These are phyloP conservation scores for Rhagonycha fulva DNA, from an alignment of 2,888 invertebrate species.

Conservation along the genomic window DNA sequence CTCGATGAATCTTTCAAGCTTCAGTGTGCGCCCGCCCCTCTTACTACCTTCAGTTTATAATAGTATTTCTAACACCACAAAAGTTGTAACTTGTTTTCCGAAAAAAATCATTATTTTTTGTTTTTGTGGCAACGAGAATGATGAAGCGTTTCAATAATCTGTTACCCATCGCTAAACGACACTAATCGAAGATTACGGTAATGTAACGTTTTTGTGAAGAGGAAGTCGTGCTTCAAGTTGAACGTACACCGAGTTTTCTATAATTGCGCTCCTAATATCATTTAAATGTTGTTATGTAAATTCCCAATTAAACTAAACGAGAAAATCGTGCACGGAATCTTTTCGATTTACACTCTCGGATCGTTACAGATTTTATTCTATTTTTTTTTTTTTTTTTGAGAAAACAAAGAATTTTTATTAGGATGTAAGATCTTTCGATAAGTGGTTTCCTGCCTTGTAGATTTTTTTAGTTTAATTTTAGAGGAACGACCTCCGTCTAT, in stretches of 20 bases:
- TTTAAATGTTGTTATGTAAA: background rate
- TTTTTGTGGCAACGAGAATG: background rate
- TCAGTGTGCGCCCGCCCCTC: no score
- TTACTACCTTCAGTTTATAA: background rate
- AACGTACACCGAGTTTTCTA: background rate
- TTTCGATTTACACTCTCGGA: background rate
- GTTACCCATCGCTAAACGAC: background rate
- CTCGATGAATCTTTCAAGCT: no score
- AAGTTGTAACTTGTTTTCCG: background rate
- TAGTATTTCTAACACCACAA: background rate
- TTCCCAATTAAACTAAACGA: background rate
- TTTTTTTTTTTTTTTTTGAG: conserved; percentile 1
- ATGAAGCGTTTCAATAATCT: background rate
- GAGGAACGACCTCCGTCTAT: conserved; percentile 31
- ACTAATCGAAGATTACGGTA: background rate
- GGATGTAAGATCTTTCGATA: conserved; percentile 27
- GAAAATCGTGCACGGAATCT: background rate
- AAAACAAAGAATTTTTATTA: conserved; percentile 21
- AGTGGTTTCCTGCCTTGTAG: conserved; percentile 21
- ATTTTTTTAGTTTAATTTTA: conserved; percentile 27
- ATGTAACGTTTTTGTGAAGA: background rate
- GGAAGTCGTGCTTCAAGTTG: background rate
- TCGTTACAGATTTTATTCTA: background rate
- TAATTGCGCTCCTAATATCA: background rate
- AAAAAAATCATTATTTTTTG: background rate